Base-by-base conservation (phyloP, 1,140 invertebrate species). In the Octopus sinensis region DNA sequence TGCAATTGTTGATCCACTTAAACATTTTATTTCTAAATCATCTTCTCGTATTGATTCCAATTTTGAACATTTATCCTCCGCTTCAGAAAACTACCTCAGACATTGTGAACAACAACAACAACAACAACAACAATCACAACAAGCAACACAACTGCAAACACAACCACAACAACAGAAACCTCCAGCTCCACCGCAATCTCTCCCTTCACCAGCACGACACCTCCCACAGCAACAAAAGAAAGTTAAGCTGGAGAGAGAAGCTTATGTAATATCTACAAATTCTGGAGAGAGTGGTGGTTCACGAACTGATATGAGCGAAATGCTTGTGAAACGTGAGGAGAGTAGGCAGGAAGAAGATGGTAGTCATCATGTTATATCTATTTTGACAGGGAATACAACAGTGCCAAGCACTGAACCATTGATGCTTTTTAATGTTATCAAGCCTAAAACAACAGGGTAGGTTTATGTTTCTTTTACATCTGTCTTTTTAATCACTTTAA, bases 161-260 rank as follows among this genome's bases (percentile, higher is more conserved):
- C 9, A 62, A 12, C 68, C 68, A 4, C 68, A 6, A 9, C 68
- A 13, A 73, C 79, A 71, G 75, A 56, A 52, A 13, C 6, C 53
- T 23, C 81, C 13, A 78, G 12, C 81, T 81, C 81, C 78, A 81
- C 83, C 81, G 13, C 81, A 30, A n/a, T 77, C 54, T 54, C 81
- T 52, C 23, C 78, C n/a, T 43, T 56, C 75, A 71, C 54, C 68
- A 54, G 54, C 53, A 71, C 82, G 53, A 62, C 73, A 43, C 73
- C 76, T 51, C 9, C 62, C 76, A 4, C 68, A 73, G 30, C 68
- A 73, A 23, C 68, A 73, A 73, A 73, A 73, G 68, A 73, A 73
- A 73, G 68, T 73, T 17, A 73, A 73, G 13, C 30, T 73, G 68
- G 68, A 73, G 68, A 73, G 68, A 23, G 68, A 73, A 73, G 4